Evolutionary conservation across 2,797 vertebrate genomes (phyloP), one percentile per base, ranked within the genome.

Genomic region (Myotis pilosus): DNA sequence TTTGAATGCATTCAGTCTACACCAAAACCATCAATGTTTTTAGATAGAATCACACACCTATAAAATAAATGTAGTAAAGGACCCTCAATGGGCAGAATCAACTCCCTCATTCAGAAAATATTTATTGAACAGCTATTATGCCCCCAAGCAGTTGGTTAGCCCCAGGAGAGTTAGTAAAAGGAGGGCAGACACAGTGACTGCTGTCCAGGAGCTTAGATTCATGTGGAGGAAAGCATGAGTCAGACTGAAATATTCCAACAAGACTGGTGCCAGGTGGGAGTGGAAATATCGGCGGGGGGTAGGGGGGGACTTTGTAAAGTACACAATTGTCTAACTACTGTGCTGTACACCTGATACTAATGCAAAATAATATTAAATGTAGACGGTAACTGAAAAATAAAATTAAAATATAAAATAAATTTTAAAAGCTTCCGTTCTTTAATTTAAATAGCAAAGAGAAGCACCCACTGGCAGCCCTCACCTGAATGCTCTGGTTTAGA

Each of bases 1-100:
- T 87, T 76, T 66, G 81, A 87, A 76, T 92, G 87, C 47, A 71
- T 55, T 83, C 41, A 62, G 44, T 79, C n/a, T 51, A n/a, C 57
- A 49, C 8, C 12, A 22, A 71, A 15, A 15, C 81, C 62, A 57
- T 83, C 57, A 8, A 88, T 85, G 15, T 81, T 83, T 25, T 86
- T 51, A 64, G 49, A 72, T 49, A 28, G 12, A 69, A 80, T 84
- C 28, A 57, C 44, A 81, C 25, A 91, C 57, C 74, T 64, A 20
- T 33, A 69, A 92, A 93, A 81, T n/a, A 9, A 94, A 91, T 6
- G 83, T 13, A 13, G 25, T 36, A n/a, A 89, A 86, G 25, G 17
- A 8, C 8, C 1, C 30, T n/a, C 64, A 38, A 16, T 28, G 30
- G 47, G 72, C 10, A 87, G 28, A 53, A 86, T 57, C 38, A 33